Percentiles rank a stretch among this genome's conserved stretches.
Conservation (phyloP, 2,113 vertebrate genomes). For the Anthoscopus minutus region DNA sequence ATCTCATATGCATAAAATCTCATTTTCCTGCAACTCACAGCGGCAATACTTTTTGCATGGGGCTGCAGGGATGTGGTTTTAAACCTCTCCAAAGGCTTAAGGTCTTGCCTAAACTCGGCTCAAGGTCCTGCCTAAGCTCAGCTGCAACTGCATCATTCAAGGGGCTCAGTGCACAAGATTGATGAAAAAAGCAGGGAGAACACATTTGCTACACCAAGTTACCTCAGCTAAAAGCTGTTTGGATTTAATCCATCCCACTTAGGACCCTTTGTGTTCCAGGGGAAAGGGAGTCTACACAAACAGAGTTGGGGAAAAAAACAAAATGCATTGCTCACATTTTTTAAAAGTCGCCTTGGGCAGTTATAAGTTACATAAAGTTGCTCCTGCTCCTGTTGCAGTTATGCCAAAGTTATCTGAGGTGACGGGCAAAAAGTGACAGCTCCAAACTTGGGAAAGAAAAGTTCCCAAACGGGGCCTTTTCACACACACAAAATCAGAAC, state of each 20-base stretch:
- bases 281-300: neutral
- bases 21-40: neutral
- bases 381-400: neutral
- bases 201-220: neutral
- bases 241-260: neutral
- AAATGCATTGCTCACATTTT: conserved; percentile 37
- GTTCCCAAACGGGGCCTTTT: neutral
- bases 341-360: neutral
- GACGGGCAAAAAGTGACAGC: neutral
- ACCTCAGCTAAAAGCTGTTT: neutral
- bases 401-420: conserved; percentile 20
- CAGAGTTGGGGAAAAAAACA: neutral
- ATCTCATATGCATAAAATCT: neutral
- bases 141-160: neutral
- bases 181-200: neutral
- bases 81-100: neutral
- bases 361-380: conserved; percentile 57
- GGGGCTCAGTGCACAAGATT: neutral
- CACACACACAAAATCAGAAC: neutral
- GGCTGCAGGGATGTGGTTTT: neutral
- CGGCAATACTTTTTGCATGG: neutral
- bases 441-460: neutral
- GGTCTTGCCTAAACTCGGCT: neutral
- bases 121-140: neutral
- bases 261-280: neutral